These are phyloP conservation scores for Eleutherodactylus coqui DNA, from an alignment of 2,797 vertebrate genomes.

Conservation along the genomic window DNA sequence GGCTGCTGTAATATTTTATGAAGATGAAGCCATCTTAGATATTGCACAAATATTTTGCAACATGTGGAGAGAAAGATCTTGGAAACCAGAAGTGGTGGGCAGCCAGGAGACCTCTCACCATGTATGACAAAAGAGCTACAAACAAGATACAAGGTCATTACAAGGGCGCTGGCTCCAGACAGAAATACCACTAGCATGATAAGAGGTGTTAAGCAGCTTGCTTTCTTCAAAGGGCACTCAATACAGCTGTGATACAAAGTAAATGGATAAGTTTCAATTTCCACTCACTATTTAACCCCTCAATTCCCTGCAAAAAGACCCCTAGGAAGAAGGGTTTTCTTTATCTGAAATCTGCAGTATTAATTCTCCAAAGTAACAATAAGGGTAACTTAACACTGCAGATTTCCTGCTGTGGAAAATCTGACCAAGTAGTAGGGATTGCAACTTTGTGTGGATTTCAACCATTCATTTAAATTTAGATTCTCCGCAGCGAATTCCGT, in stretches of 20 bases:
- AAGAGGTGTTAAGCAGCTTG: conserved; percentile 26
- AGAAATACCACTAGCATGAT: conserved; percentile 34
- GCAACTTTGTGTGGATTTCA: too few species aligned
- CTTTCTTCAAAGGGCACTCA: conserved; percentile 33
- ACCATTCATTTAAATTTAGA: too few species aligned
- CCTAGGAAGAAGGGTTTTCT: neutral
- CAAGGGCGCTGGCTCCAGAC: conserved; percentile 24
- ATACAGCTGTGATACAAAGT: conserved; percentile 7
- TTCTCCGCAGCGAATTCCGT: too few species aligned
- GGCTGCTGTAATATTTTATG: neutral
- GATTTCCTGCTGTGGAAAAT: too few species aligned
- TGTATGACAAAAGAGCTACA: neutral
- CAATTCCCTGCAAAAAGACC: neutral
- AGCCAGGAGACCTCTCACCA: neutral
- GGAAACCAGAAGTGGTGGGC: too few species aligned
- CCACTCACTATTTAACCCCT: neutral
- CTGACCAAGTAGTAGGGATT: too few species aligned
- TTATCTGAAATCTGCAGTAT: too few species aligned
- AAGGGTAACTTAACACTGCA: too few species aligned
- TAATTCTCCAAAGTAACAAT: too few species aligned
- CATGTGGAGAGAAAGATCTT: neutral
- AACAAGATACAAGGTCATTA: conserved; percentile 27
- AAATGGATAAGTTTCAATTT: conserved; percentile 44
- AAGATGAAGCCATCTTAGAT: neutral
- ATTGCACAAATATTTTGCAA: neutral